Evolutionary conservation across 2,888 invertebrate species (phyloP).

Genomic region (Carpatolechia fugitivella): DNA sequence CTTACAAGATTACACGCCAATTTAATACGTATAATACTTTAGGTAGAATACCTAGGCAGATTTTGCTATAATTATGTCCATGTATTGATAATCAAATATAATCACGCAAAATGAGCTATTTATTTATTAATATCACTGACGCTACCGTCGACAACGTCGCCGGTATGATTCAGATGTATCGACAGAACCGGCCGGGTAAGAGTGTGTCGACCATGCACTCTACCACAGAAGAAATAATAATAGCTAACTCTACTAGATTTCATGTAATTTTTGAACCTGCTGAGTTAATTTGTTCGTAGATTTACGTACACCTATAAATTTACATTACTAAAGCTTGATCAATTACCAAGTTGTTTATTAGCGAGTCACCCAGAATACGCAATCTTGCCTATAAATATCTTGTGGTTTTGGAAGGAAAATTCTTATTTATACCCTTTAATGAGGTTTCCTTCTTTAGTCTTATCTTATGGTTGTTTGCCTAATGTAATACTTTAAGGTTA

Average conservation of each 20-base stretch:
- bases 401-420: background rate
- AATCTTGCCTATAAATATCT: conserved; percentile 1
- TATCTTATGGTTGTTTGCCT: too few relatives aligned
- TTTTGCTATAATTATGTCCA: too few relatives aligned
- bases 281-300: background rate
- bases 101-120: too few relatives aligned
- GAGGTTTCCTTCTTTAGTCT: too few relatives aligned
- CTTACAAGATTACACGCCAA: too few relatives aligned
- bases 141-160: background rate
- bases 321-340: background rate
- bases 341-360: conserved; percentile 4
- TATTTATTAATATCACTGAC: background rate
- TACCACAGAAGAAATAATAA: too few relatives aligned
- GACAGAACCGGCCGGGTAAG: background rate
- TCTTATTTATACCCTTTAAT: conserved; percentile 1
- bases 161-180: conserved; percentile 12
- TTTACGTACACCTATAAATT: conserved; percentile 2
- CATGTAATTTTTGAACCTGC: background rate
- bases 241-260: too few relatives aligned
- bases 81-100: too few relatives aligned
- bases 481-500: too few relatives aligned
- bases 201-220: background rate
- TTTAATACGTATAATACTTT: too few relatives aligned
- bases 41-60: too few relatives aligned
- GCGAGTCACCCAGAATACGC: background rate